Conservation (phyloP, 2,113 vertebrate species). For the Ictidomys tridecemlineatus region DNA sequence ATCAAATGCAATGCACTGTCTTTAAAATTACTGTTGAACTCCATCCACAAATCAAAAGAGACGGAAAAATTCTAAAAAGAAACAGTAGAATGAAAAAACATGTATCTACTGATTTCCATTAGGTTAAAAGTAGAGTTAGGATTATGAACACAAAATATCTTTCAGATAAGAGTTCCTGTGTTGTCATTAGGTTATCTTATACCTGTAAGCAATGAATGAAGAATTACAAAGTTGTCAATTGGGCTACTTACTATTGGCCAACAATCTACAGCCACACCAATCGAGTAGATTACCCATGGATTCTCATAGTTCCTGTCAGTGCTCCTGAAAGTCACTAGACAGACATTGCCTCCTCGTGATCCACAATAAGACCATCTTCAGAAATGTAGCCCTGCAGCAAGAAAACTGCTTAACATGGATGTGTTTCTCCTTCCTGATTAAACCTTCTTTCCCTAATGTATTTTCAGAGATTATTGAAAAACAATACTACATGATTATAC, state of each 20-base stretch:
- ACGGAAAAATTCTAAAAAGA: background rate
- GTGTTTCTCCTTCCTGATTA: background rate
- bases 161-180: background rate
- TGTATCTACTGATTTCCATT: background rate
- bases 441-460: slow-evolving; percentile 8
- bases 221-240: background rate
- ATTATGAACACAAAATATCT: background rate
- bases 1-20: rapidly evolving
- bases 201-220: background rate
- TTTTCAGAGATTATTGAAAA: slow-evolving; percentile 14
- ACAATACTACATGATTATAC: background rate
- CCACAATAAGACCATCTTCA: background rate
- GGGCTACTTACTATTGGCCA: background rate
- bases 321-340: background rate
- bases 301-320: background rate
- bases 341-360: too few species aligned
- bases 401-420: background rate
- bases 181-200: background rate
- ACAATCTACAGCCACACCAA: background rate
- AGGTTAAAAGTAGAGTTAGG: background rate
- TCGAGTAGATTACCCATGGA: background rate
- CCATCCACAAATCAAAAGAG: background rate
- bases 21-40: background rate
- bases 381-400: background rate
- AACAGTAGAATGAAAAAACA: background rate